Evolutionary conservation across 1,140 invertebrate species (phyloP).

Genomic region (Phymastichus coffea): DNA sequence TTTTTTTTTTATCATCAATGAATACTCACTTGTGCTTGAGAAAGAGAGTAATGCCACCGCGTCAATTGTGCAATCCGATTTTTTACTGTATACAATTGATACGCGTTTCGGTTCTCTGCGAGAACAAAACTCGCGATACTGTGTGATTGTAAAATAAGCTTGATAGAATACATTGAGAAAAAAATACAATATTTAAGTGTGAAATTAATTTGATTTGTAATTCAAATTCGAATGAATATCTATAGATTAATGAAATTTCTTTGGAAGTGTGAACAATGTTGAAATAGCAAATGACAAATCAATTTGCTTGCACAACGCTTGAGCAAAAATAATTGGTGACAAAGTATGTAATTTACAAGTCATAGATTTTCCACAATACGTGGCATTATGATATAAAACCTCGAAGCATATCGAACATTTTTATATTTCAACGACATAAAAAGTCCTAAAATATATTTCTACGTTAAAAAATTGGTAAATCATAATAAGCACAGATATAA

Average conservation of each 20-base stretch:
- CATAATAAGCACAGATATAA: background rate
- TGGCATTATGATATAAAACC: too few species aligned
- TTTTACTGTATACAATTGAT: slow-evolving; percentile 13
- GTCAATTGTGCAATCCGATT: slow-evolving; percentile 17
- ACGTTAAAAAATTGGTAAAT: slow-evolving; percentile 34
- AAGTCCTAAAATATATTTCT: slow-evolving; percentile 42
- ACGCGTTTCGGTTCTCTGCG: background rate
- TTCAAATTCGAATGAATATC: too few species aligned
- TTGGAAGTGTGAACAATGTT: too few species aligned
- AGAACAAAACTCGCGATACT: background rate
- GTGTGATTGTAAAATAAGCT: slow-evolving; percentile 13
- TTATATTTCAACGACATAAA: slow-evolving; percentile 33
- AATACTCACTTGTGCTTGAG: background rate
- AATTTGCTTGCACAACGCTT: too few species aligned
- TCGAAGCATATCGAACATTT: slow-evolving; percentile 45
- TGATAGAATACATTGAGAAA: background rate
- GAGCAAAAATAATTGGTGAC: too few species aligned
- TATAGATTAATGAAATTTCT: too few species aligned
- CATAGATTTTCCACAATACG: too few species aligned
- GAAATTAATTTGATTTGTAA: background rate
- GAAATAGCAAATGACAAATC: too few species aligned
- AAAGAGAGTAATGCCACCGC: background rate
- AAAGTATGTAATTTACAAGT: too few species aligned
- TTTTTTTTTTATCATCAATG: too few species aligned
- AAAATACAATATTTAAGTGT: background rate